These are phyloP conservation scores for Stenotaenia linearis DNA, from an alignment of 2,888 invertebrate species.

Conservation along the genomic window DNA sequence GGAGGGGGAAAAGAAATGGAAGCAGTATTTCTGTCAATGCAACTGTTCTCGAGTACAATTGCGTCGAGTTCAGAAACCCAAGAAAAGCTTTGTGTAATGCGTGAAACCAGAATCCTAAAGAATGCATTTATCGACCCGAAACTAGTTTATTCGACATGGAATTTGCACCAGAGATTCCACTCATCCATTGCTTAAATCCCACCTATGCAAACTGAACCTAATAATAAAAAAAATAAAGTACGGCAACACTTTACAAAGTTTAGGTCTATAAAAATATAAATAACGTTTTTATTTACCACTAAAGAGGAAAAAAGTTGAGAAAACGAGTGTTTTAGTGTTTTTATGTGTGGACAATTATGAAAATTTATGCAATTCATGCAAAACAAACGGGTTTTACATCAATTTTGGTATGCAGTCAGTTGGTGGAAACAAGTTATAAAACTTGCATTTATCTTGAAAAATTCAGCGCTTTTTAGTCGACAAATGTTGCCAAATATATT, in stretches of 20 bases:
- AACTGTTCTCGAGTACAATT: conserved; percentile 24
- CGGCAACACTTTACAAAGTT: not conserved
- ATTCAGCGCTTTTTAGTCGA: conserved; percentile 2
- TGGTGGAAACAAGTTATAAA: not conserved
- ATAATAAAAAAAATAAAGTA: not conserved
- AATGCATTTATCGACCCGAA: conserved; percentile 24
- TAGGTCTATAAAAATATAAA: not conserved
- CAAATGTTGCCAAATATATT: conserved; percentile 5
- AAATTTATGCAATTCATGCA: conserved; percentile 17
- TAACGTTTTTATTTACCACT: not conserved
- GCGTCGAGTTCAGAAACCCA: conserved; percentile 17
- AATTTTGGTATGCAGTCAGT: not conserved
- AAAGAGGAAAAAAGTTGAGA: not conserved
- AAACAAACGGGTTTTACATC: not conserved
- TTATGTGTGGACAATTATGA: not conserved
- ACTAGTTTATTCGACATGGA: conserved; percentile 20
- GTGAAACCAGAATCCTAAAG: conserved; percentile 21
- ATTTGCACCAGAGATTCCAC: conserved; percentile 24
- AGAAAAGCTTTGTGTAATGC: conserved; percentile 26
- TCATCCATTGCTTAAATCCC: conserved; percentile 7
- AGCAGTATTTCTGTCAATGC: conserved; percentile 19
- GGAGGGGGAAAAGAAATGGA: not conserved
- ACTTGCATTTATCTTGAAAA: not conserved
- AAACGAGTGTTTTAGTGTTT: not conserved
- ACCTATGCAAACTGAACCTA: not conserved